Evolutionary conservation across 2,113 vertebrate species (phyloP).

Genomic region (Trogon melanurus): DNA sequence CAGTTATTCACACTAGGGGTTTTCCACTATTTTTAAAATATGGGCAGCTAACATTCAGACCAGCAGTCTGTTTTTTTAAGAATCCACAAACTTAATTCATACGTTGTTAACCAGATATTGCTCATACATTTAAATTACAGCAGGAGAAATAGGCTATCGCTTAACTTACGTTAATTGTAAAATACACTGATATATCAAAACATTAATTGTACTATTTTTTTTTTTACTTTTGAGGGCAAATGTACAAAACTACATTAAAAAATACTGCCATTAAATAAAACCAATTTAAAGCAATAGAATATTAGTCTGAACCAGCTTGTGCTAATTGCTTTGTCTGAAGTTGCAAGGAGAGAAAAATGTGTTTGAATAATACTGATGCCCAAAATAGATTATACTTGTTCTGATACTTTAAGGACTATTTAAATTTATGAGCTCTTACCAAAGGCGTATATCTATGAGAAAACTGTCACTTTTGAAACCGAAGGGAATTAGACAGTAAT

Average conservation of each 20-base stretch:
- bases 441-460: not conserved
- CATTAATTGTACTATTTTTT: not conserved
- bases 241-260: not conserved
- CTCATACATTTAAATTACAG: conserved; percentile 7
- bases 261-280: not conserved
- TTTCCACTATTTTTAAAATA: conserved; percentile 10
- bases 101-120: not conserved
- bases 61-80: not conserved
- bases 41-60: not conserved
- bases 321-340: not conserved
- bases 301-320: not conserved
- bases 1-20: not conserved
- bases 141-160: not conserved
- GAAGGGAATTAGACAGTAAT: not conserved
- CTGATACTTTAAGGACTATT: not conserved
- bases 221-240: not conserved
- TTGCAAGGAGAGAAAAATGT: not conserved
- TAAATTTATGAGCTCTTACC: conserved; percentile 3
- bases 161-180: not conserved
- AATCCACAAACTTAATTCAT: not conserved
- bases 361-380: not conserved
- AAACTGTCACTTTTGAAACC: not conserved
- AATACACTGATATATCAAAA: not conserved
- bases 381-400: not conserved
- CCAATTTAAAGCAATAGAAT: not conserved